Evolutionary conservation across 2,113 vertebrate species (phyloP), one percentile per base, ranked within the genome.

Genomic region (Madoqua kirkii): DNA sequence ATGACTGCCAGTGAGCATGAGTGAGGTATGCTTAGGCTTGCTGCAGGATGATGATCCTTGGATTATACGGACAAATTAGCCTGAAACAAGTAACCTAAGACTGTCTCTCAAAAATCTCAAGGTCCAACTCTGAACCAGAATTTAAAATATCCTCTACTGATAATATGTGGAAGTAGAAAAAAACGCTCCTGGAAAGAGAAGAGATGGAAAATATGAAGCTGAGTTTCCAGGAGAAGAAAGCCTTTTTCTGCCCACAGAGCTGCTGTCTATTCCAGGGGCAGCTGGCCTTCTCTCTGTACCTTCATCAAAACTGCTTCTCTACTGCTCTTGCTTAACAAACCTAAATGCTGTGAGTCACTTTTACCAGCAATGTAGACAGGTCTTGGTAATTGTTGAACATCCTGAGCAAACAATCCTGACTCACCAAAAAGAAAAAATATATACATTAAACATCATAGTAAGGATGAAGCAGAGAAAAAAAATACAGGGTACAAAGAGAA

Each of bases 81-180:
- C 31, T 96, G 29, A 91, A 81, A 57, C 11, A 43, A 50, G 31
- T 79, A 86, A 93, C 16, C 50, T 27, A 71, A 84, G 60, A 90
- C 27, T 40, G 10, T 2, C 16, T 3, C 27, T 55, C 33, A 87
- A 87, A 96, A 79, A 36, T 27, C 14, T 43, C 33, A 60, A 86
- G 10, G 7, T 14, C 5, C 59, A 89, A 45, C 23, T 74, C n/a
- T 48, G 59, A 83, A 40, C 40, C 40, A 83, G 11, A 78, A 64
- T 89, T 79, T 95, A 60, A 93, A 98, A 81, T 76, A 59, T 43
- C 83, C 13, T 90, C 86, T 88, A 27, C 31, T 82, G 59, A 52
- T 87, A 92, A 40, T n/a, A 36, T 48, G 25, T 92, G 40, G 36
- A 76, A 91, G 50, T 91, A 81, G 43, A 87, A 91, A 36, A 67